Evolutionary conservation across 2,888 invertebrate genomes (phyloP).

Genomic region (Aleiodes alternator): DNA sequence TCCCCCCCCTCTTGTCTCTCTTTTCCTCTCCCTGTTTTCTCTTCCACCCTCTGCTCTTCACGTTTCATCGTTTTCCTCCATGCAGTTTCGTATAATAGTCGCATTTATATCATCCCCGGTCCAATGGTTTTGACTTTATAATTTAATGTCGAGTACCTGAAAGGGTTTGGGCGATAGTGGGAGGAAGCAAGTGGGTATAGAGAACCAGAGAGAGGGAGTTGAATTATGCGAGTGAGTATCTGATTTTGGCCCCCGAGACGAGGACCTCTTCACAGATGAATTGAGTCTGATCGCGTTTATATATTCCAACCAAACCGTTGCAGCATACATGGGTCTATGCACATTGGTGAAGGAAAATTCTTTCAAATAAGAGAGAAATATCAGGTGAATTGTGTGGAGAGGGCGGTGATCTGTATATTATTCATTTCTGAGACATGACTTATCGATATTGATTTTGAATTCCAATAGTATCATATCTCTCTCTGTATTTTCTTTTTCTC

Average conservation of each 20-base stretch:
- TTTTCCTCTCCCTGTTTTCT: conserved; percentile 39
- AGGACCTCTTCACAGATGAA: conserved; percentile 52
- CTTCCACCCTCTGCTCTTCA: conserved; percentile 31
- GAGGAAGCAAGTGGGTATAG: conserved; percentile 48
- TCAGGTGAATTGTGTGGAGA: background rate
- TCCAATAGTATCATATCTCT: background rate
- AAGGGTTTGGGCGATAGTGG: conserved; percentile 61
- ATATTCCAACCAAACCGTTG: conserved; percentile 14
- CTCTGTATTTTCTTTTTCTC: background rate
- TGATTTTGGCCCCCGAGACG: conserved; percentile 58
- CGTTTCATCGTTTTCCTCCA: conserved; percentile 2
- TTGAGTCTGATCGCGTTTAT: conserved; percentile 47
- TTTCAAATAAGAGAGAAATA: conserved; percentile 1
- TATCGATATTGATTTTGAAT: conserved; percentile 29
- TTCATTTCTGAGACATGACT: conserved; percentile 26
- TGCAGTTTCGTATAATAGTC: conserved; percentile 70
- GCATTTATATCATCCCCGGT: conserved; percentile 73
- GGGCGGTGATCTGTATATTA: conserved; percentile 33
- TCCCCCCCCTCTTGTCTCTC: conserved; percentile 19
- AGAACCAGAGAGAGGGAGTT: conserved; percentile 49
- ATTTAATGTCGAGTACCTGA: conserved; percentile 69
- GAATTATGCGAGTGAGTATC: conserved; percentile 64
- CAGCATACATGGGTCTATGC: conserved; percentile 1
- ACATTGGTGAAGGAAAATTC: background rate
- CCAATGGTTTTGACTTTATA: conserved; percentile 73